Evolutionary conservation across 2,888 invertebrate genomes (phyloP), one percentile per base, ranked within the genome.

Genomic region (Automeris io): DNA sequence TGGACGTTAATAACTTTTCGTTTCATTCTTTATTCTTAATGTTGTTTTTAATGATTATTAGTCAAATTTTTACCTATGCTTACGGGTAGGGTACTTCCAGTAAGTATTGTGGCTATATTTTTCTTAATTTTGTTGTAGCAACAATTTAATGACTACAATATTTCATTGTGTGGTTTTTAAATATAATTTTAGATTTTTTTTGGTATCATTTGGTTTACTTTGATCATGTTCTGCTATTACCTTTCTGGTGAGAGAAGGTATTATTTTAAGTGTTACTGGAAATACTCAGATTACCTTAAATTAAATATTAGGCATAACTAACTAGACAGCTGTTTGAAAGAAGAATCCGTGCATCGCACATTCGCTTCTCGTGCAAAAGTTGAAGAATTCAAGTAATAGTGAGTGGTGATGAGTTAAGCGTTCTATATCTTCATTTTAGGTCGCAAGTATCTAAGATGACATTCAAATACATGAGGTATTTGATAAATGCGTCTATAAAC

Each of bases 271-370:
- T 22, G 12, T 37, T 37, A 37, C 73, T 61, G 75, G 76, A 82
- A 81, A 72, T 72, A 75, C 69, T 65, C 73, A 60, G 55, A 52
- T 46, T 58, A 58, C 62, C 78, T 83, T 85, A 83, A 67, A 76
- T 69, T 70, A 80, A 82, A 83, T 75, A 82, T 69, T 70, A 85
- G 83, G 85, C 85, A 65, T 77, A 74, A 70, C 85, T 85, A 86
- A 79, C 85, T 85, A 85, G 71, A 82, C 65, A 82, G 85, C 85
- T 80, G 83, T 80, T 83, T 81, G 78, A 83, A 85, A 81, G 80
- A 81, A 82, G 80, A 77, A 70, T 75, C 73, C 86, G 86, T 86
- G 86, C 85, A 85, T 76, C 69, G 85, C 85, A 82, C 83, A 85
- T 86, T 86, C 85, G 85, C 83, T 78, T 80, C 75, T 83, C 85